These are phyloP conservation scores for Tubulanus polymorphus DNA, from an alignment of 2,888 invertebrate genomes.

Conservation along the genomic window DNA sequence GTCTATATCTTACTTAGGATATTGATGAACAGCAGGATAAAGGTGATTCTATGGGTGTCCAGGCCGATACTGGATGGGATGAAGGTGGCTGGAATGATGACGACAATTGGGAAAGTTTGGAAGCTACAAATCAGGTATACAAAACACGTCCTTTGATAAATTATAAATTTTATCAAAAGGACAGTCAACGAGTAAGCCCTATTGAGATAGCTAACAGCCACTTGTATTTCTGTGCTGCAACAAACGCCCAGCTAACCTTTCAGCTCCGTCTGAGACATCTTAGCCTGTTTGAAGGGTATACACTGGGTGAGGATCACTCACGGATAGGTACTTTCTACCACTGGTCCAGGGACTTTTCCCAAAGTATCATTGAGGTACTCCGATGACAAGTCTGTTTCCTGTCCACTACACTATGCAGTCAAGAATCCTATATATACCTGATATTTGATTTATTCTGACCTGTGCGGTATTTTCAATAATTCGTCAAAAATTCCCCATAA, in stretches of 20 bases:
- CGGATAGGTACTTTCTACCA: constrained; percentile 29
- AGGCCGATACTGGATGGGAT: constrained; percentile 71
- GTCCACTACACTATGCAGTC: not conserved
- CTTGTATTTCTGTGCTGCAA: constrained; percentile 41
- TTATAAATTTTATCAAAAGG: constrained; percentile 3
- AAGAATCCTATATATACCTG: not conserved
- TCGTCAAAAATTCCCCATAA: not conserved
- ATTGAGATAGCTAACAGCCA: constrained; percentile 31
- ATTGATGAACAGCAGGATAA: not conserved
- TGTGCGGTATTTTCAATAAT: not conserved
- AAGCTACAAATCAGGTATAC: constrained; percentile 21
- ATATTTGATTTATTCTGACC: not conserved
- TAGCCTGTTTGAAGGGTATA: constrained; percentile 18
- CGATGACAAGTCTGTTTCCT: constrained; percentile 27
- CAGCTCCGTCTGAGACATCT: constrained; percentile 30
- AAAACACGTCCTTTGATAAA: not conserved
- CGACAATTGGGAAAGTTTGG: constrained; percentile 62
- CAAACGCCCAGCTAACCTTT: constrained; percentile 27
- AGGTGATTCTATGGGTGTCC: constrained; percentile 5
- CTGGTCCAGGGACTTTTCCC: constrained; percentile 43
- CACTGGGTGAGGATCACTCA: constrained; percentile 17
- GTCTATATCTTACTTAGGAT: not conserved
- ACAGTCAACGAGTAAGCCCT: constrained; percentile 32
- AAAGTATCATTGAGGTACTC: constrained; percentile 19
- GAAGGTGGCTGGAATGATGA: constrained; percentile 59